Conservation (phyloP, 1,140 invertebrate genomes). For the Bombus terrestris region DNA sequence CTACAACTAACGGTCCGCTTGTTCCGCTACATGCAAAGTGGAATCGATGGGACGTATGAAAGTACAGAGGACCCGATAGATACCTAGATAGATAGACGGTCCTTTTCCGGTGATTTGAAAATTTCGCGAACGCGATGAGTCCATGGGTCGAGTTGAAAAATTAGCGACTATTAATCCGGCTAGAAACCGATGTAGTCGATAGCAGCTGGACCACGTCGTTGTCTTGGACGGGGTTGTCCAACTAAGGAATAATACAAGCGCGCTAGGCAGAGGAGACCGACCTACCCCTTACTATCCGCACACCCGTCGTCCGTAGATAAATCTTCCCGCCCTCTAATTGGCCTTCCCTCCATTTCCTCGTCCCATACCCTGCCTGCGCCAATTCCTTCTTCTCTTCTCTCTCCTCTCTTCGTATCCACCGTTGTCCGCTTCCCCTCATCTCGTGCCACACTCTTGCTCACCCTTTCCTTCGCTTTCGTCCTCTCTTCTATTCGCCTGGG, state of each 20-base stretch:
- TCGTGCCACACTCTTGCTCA: not conserved
- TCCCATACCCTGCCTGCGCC: constrained; percentile 73
- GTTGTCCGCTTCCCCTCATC: not conserved
- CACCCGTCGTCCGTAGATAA: constrained; percentile 82
- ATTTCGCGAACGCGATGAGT: not conserved
- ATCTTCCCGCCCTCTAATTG: constrained; percentile 83
- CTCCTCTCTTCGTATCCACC: constrained; percentile 59
- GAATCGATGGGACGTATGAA: too few relatives aligned
- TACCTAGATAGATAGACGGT: accelerated
- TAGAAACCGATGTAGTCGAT: constrained; percentile 63
- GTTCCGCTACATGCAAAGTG: accelerated
- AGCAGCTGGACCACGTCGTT: constrained; percentile 77
- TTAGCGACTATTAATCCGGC: constrained; percentile 57
- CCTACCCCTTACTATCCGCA: constrained; percentile 79
- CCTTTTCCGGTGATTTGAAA: not conserved
- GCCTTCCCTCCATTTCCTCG: constrained; percentile 81
- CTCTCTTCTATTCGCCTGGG: constrained; percentile 63
- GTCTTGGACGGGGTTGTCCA: constrained; percentile 74
- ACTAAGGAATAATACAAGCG: constrained; percentile 79
- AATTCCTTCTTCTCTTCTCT: constrained; percentile 70
- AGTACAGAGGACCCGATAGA: not conserved
- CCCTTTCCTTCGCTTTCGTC: constrained; percentile 51
- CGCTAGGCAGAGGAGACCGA: constrained; percentile 70
- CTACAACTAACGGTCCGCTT: not conserved
- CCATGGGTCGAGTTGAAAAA: constrained; percentile 3